Conservation (phyloP, 2,888 invertebrate species). For the Schizotus pectinicornis region DNA sequence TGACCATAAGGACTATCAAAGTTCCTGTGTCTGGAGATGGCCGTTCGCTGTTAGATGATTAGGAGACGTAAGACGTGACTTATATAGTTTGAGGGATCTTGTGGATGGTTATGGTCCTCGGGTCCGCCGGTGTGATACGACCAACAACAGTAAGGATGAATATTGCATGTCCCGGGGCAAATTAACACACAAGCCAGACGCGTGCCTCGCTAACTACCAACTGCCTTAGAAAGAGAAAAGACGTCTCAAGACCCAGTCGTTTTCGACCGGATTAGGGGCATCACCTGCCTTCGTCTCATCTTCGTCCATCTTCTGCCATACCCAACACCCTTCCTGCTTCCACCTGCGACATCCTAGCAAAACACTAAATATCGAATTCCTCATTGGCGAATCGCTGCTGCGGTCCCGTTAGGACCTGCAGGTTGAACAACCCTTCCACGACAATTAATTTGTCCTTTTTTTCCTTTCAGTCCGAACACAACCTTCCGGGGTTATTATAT, state of each 20-base stretch:
- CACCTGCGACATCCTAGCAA: conserved; percentile 26
- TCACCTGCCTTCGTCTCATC: conserved; percentile 28
- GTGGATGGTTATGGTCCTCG: no score
- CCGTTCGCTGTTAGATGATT: no score
- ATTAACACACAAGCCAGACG: conserved; percentile 48
- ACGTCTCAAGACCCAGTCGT: conserved; percentile 36
- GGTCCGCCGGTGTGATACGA: conserved; percentile 14
- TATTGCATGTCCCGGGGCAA: conserved; percentile 34
- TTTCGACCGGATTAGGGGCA: conserved; percentile 26
- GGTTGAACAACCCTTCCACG: conserved; percentile 54
- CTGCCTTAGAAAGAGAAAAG: conserved; percentile 52
- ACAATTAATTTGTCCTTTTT: conserved; percentile 32
- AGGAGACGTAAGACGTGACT: no score
- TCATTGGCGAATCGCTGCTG: conserved; percentile 48
- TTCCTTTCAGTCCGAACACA: conserved; percentile 16
- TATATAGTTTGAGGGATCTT: no score
- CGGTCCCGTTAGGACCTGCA: conserved; percentile 51
- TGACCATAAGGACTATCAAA: no score
- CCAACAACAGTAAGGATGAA: conserved; percentile 17
- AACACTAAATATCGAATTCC: conserved; percentile 45
- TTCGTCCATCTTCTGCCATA: conserved; percentile 15
- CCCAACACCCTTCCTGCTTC: conserved; percentile 4
- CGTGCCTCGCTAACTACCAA: conserved; percentile 50
- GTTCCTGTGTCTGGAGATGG: no score
- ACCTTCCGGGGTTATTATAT: conserved; percentile 49